These are phyloP conservation scores for Aelia acuminata DNA, from an alignment of 2,888 invertebrate genomes.

Conservation along the genomic window DNA sequence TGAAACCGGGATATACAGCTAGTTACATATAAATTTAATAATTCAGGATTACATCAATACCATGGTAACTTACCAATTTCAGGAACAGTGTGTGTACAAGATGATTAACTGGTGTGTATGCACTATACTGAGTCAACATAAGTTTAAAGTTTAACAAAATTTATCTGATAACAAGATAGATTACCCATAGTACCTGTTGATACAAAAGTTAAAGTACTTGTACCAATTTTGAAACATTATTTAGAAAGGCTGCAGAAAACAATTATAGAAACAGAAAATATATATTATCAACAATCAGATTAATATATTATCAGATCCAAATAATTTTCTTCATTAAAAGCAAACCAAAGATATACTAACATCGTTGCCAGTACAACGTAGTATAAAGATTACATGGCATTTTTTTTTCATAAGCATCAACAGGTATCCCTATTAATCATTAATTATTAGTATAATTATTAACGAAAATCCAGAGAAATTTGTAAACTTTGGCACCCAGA, in stretches of 20 bases:
- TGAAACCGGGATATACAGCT: no score
- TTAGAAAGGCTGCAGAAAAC: neutral
- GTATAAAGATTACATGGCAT: neutral
- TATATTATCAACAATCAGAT: neutral
- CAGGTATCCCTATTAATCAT: neutral
- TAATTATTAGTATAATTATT: neutral
- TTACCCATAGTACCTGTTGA: neutral
- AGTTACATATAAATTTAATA: no score
- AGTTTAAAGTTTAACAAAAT: neutral
- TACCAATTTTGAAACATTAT: neutral
- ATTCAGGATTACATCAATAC: neutral
- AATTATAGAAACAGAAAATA: neutral
- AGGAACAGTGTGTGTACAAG: neutral
- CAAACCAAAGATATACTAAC: neutral
- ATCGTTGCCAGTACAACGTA: neutral
- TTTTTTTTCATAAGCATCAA: neutral
- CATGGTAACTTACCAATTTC: neutral
- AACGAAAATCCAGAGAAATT: conserved; percentile 39
- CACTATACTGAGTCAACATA: neutral
- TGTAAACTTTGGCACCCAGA: conserved; percentile 59
- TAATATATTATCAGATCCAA: neutral
- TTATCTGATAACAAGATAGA: conserved; percentile 5
- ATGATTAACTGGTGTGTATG: neutral
- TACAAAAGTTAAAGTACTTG: neutral
- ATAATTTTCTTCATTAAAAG: neutral